Conservation (phyloP, 1,140 invertebrate species). For the Belonocnema kinseyi region DNA sequence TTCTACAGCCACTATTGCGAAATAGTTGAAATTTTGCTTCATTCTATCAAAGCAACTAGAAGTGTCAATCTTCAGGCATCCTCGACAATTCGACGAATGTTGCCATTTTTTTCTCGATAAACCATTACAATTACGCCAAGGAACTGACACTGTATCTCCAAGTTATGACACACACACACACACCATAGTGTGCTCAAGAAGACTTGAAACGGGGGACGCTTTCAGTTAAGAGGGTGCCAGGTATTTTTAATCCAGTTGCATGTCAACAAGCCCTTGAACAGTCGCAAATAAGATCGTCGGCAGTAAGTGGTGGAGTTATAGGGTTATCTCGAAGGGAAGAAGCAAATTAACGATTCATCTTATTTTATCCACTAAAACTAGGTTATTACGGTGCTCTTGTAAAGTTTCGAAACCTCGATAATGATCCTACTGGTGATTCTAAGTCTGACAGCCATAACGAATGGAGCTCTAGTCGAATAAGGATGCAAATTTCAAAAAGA, state of each 20-base stretch:
- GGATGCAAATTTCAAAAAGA: neutral
- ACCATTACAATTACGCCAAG: neutral
- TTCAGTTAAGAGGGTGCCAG: constrained; percentile 9
- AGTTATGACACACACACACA: neutral
- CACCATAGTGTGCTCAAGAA: neutral
- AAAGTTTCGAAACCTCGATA: neutral
- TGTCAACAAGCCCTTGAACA: constrained; percentile 46
- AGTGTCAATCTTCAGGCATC: neutral
- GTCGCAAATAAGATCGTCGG: constrained; percentile 48
- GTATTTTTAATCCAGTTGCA: constrained; percentile 28
- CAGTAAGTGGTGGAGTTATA: constrained; percentile 55
- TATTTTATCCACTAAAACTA: constrained; percentile 50
- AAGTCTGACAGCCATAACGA: constrained; percentile 1
- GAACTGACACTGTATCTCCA: constrained; percentile 22
- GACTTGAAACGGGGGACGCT: constrained; percentile 20
- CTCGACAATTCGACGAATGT: neutral
- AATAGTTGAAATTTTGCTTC: too few relatives aligned
- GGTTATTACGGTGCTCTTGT: neutral
- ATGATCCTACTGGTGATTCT: neutral
- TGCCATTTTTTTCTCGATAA: constrained; percentile 26
- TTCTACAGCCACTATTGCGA: too few relatives aligned
- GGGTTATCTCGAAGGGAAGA: constrained; percentile 55
- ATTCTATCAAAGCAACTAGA: too few relatives aligned
- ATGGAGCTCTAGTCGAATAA: neutral
- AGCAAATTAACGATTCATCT: constrained; percentile 47